Percentiles rank a stretch among this genome's conserved stretches.
Conservation (phyloP, 1,140 invertebrate genomes). For the Heliconius himera region DNA sequence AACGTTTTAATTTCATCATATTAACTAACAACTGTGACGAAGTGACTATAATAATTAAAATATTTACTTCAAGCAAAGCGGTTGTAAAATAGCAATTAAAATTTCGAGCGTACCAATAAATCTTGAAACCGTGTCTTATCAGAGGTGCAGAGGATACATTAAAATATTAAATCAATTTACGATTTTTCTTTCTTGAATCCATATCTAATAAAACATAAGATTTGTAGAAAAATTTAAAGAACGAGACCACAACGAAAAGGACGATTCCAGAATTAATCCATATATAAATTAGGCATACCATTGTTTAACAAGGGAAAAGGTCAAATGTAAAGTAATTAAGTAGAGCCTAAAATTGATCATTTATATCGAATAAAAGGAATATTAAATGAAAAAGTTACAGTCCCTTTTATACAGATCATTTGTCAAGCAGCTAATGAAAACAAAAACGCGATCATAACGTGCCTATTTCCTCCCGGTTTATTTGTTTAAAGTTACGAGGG, state of each 20-base stretch:
- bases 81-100: slow-evolving; percentile 62
- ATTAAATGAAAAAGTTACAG: slow-evolving; percentile 25
- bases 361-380: slow-evolving; percentile 21
- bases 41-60: slow-evolving; percentile 15
- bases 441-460: slow-evolving; percentile 46
- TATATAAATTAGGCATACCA: not conserved
- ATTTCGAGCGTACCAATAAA: slow-evolving; percentile 57
- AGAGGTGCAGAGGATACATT: slow-evolving; percentile 53
- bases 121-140: slow-evolving; percentile 62
- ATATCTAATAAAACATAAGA: not conserved
- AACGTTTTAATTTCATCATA: slow-evolving; percentile 15
- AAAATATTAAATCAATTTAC: slow-evolving; percentile 64
- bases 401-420: slow-evolving; percentile 37
- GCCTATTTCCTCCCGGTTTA: slow-evolving; percentile 44
- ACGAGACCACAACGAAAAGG: not conserved
- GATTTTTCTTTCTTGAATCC: slow-evolving; percentile 54
- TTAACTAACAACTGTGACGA: slow-evolving; percentile 14
- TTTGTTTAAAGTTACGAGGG: slow-evolving; percentile 63
- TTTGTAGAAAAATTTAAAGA: not conserved
- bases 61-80: slow-evolving; percentile 26
- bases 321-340: slow-evolving; percentile 11
- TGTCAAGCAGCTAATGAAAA: slow-evolving; percentile 51
- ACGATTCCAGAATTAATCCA: not conserved
- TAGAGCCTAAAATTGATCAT: not conserved
- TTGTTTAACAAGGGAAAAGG: slow-evolving; percentile 4